Percentiles rank a stretch among this genome's conserved stretches.
Conservation (phyloP, 1,140 invertebrate species). For the Patella vulgata region DNA sequence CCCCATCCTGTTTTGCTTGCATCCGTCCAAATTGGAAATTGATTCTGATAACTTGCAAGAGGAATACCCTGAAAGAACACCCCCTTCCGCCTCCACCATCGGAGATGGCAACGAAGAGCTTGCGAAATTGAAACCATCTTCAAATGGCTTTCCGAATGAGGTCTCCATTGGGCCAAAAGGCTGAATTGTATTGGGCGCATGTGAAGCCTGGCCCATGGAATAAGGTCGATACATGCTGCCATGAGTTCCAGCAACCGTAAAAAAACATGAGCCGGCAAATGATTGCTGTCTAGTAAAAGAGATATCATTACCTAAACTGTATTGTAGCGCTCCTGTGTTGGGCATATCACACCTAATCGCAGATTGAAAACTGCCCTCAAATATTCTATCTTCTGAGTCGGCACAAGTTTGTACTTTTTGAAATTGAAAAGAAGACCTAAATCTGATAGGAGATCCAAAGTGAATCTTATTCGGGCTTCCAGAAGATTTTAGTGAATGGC, state of each 20-base stretch:
- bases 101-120: slow-evolving; percentile 3
- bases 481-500: too few relatives aligned
- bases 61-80: too few relatives aligned
- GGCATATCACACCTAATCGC: too few relatives aligned
- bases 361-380: too few relatives aligned
- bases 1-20: slow-evolving; percentile 11
- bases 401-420: too few relatives aligned
- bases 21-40: slow-evolving; percentile 22
- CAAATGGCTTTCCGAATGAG: slow-evolving; percentile 12
- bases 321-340: too few relatives aligned
- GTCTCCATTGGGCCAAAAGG: slow-evolving; percentile 1
- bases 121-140: slow-evolving; percentile 12
- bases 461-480: too few relatives aligned
- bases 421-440: too few relatives aligned
- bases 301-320: too few relatives aligned
- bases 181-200: too few relatives aligned
- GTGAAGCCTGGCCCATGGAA: slow-evolving; percentile 2
- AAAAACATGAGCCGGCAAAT: slow-evolving; percentile 4
- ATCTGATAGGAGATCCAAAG: too few relatives aligned
- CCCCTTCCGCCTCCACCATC: background rate
- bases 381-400: too few relatives aligned
- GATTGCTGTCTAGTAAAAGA: background rate
- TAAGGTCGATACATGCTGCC: slow-evolving; percentile 18
- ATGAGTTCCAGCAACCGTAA: slow-evolving; percentile 18
- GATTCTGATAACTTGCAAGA: background rate